phyloP scores from a whole-genome alignment of 2,797 vertebrate species.

The Mormyrus proboscirostris region DNA sequence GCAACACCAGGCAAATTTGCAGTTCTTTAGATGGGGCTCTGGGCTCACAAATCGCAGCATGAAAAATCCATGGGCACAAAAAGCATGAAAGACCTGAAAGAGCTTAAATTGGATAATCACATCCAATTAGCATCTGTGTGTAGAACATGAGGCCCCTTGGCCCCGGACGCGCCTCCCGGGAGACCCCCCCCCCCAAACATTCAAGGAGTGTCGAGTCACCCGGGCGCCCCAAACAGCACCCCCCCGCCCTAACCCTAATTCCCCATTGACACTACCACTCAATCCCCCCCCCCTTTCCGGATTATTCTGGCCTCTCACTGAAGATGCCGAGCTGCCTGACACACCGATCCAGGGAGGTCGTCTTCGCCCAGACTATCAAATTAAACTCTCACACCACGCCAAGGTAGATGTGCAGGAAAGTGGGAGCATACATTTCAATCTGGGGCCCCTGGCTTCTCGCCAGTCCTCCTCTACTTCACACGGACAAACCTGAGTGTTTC shows the following conservation, averaged over 20 bases:
- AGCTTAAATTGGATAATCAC: constrained; percentile 43
- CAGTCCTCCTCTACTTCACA: background rate
- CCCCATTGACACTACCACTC: background rate
- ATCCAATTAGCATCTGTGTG: constrained; percentile 42
- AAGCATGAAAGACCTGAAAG: constrained; percentile 23
- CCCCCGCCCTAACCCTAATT: background rate
- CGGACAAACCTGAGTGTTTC: background rate
- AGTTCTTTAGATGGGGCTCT: background rate
- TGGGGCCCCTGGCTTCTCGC: background rate
- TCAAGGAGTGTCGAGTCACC: constrained; percentile 9
- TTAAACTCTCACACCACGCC: background rate
- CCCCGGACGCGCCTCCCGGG: constrained; percentile 7
- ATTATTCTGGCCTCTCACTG: background rate
- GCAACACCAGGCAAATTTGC: background rate
- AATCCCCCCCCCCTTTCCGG: background rate
- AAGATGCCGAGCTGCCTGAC: background rate
- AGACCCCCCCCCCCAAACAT: background rate
- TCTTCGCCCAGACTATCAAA: background rate
- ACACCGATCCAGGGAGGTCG: background rate
- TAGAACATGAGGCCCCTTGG: constrained; percentile 17
- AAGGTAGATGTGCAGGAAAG: background rate
- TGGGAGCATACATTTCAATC: constrained; percentile 14
- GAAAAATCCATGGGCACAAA: background rate
- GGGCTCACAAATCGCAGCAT: background rate
- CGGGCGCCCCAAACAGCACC: background rate